phyloP scores from a whole-genome alignment of 2,113 vertebrate species.

The Callipepla squamata region DNA sequence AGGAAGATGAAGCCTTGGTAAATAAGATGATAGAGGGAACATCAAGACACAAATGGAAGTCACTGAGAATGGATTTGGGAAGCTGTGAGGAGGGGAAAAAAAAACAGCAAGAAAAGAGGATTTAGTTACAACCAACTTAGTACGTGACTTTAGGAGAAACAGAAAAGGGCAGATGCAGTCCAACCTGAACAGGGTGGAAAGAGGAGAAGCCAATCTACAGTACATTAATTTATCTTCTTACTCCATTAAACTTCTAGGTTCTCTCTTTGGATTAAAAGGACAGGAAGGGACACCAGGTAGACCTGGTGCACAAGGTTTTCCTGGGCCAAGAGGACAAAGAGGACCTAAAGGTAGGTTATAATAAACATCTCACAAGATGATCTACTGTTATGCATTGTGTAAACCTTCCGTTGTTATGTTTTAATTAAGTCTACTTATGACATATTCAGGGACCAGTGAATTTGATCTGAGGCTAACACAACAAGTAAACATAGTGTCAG shows the following conservation, averaged over 20 bases:
- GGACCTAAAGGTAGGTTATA: constrained; percentile 78
- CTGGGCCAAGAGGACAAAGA: constrained; percentile 76
- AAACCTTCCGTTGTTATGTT: background rate
- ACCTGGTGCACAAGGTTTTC: constrained; percentile 70
- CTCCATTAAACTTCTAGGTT: constrained; percentile 57
- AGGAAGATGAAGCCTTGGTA: background rate
- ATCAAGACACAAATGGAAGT: background rate
- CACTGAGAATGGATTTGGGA: background rate
- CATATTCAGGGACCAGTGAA: background rate
- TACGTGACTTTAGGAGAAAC: background rate
- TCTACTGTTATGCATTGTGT: background rate
- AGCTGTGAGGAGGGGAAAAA: background rate
- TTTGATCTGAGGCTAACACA: background rate
- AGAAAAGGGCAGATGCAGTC: background rate
- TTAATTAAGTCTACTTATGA: background rate
- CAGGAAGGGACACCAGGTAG: constrained; percentile 50
- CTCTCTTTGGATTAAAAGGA: constrained; percentile 77
- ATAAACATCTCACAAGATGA: background rate
- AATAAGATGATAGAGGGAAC: background rate
- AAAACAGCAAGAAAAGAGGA: background rate
- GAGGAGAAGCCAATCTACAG: background rate
- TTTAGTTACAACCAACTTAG: background rate
- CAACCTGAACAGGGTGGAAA: background rate
- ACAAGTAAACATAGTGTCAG: background rate
- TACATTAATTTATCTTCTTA: background rate